Conservation (phyloP, 2,797 vertebrate genomes). For the Melanotaenia boesemani region DNA sequence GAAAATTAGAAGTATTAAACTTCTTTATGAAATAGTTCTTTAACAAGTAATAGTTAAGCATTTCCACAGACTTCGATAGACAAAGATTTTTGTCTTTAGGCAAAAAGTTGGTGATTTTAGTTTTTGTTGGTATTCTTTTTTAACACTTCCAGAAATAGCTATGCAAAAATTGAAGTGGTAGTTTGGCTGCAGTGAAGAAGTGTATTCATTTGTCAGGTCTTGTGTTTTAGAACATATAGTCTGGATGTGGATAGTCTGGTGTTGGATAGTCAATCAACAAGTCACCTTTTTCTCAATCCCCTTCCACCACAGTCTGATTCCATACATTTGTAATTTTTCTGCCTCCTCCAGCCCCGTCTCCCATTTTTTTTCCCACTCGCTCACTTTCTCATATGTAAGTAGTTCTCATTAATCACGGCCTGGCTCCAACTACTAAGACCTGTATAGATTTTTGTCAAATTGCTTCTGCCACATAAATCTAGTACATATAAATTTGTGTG, state of each 20-base stretch:
- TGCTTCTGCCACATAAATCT: conserved; percentile 77
- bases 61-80: no score
- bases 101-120: no score
- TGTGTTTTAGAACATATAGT: conserved; percentile 42
- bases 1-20: no score
- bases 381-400: conserved; percentile 74
- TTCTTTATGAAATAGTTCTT: no score
- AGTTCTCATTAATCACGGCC: conserved; percentile 72
- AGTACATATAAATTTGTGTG: conserved; percentile 71
- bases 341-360: conserved; percentile 58
- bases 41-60: no score
- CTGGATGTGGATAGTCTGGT: conserved; percentile 24
- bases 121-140: no score
- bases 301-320: conserved; percentile 41
- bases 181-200: conserved; percentile 21
- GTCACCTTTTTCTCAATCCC: conserved; percentile 56
- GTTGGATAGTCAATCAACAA: conserved; percentile 61
- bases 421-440: conserved; percentile 57
- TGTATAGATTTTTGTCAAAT: conserved; percentile 78
- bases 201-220: conserved; percentile 30
- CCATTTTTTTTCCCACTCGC: conserved; percentile 48
- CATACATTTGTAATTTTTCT: conserved; percentile 69
- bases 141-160: conserved; percentile 3
- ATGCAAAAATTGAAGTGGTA: conserved; percentile 1
- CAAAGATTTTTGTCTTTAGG: no score